Evolutionary conservation across 2,888 invertebrate genomes (phyloP).

Genomic region (Philereme vetulata): DNA sequence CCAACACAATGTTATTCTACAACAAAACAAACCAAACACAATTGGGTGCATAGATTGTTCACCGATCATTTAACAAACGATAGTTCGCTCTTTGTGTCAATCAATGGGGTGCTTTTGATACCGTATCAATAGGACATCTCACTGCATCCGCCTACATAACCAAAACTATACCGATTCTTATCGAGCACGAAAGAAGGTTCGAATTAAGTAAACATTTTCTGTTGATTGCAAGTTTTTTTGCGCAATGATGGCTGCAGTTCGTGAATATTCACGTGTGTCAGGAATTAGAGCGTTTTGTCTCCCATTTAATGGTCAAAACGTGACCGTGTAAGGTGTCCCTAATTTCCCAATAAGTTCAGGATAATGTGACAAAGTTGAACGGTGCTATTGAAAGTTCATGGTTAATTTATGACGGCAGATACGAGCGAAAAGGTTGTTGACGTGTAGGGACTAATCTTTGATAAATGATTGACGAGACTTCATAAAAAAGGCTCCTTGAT

Average conservation of each 20-base stretch:
- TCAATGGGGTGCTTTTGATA: constrained; percentile 79
- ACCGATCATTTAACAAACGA: constrained; percentile 74
- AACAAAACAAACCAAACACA: constrained; percentile 52
- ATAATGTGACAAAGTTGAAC: constrained; percentile 73
- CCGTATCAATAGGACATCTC: constrained; percentile 70
- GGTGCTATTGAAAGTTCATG: constrained; percentile 59
- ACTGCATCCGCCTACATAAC: constrained; percentile 46
- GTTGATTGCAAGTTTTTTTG: constrained; percentile 65
- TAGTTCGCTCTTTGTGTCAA: constrained; percentile 68
- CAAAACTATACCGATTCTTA: constrained; percentile 24
- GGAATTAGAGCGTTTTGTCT: constrained; percentile 82
- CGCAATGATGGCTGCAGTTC: constrained; percentile 79
- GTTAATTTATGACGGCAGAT: constrained; percentile 63
- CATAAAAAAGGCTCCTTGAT: constrained; percentile 1
- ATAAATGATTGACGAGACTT: constrained; percentile 42
- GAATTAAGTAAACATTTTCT: constrained; percentile 29
- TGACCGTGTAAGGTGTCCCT: constrained; percentile 72
- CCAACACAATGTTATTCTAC: constrained; percentile 36
- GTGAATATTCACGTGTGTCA: constrained; percentile 76
- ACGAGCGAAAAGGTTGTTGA: constrained; percentile 50
- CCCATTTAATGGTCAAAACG: constrained; percentile 78
- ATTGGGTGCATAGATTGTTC: constrained; percentile 69
- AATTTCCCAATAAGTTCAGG: constrained; percentile 75
- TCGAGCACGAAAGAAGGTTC: constrained; percentile 37
- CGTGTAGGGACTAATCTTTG: constrained; percentile 44